Evolutionary conservation across 2,888 invertebrate genomes (phyloP).

Genomic region (Melieria crassipennis): DNA sequence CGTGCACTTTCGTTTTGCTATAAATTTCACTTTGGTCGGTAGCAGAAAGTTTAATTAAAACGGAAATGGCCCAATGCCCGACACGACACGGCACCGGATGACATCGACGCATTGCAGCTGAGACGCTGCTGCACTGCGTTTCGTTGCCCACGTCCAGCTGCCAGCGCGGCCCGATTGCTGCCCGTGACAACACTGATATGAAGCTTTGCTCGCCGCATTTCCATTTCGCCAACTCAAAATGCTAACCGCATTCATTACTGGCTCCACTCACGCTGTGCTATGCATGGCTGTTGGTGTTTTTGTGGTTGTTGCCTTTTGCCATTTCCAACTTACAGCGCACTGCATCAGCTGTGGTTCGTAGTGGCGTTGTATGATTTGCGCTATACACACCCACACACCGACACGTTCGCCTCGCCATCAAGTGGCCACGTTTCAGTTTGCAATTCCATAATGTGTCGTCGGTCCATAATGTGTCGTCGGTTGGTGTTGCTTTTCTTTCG

Average conservation of each 20-base stretch:
- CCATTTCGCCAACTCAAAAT: neutral
- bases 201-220: neutral
- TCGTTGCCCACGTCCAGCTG: neutral
- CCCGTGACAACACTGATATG: neutral
- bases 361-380: too few relatives aligned
- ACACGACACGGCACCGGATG: too few relatives aligned
- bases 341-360: too few relatives aligned
- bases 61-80: conserved; percentile 4
- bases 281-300: neutral
- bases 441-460: too few relatives aligned
- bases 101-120: too few relatives aligned
- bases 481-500: too few relatives aligned
- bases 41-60: conserved; percentile 27
- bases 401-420: too few relatives aligned
- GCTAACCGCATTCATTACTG: neutral
- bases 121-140: neutral
- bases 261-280: neutral
- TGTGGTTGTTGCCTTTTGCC: neutral
- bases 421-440: too few relatives aligned
- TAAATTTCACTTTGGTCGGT: neutral
- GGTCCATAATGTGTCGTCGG: too few relatives aligned
- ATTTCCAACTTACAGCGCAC: neutral
- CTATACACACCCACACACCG: too few relatives aligned
- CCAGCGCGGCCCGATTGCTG: neutral
- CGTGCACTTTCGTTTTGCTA: too few relatives aligned